A percentile compares a stretch with the other conserved stretches of the same genome.
phyloP scores from a whole-genome alignment of 2,797 vertebrate genomes.

The Eremophila alpestris region DNA sequence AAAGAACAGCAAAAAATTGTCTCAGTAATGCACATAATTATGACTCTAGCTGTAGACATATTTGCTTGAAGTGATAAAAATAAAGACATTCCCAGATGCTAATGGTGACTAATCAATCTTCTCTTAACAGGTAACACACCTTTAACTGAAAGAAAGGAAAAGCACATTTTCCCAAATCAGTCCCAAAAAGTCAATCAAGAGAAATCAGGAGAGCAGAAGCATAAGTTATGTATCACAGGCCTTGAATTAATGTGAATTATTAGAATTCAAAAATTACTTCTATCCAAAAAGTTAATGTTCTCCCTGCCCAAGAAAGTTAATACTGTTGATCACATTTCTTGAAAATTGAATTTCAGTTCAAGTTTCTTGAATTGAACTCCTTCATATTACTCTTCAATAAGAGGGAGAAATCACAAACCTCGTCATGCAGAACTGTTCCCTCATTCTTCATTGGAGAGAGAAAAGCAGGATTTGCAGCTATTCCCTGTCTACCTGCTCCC shows the following conservation, averaged over 20 bases:
- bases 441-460: background rate
- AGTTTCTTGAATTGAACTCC: background rate
- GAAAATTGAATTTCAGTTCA: background rate
- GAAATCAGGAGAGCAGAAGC: background rate
- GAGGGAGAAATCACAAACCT: background rate
- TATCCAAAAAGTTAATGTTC: background rate
- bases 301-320: background rate
- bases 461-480: background rate
- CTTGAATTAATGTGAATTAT: background rate
- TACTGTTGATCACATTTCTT: background rate
- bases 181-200: background rate
- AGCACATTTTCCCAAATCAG: background rate
- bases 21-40: conserved; percentile 49
- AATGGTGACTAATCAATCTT: conserved; percentile 23
- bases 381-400: background rate
- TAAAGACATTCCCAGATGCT: conserved; percentile 9
- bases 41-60: conserved; percentile 32
- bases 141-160: conserved; percentile 11
- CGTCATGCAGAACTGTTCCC: background rate
- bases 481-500: background rate
- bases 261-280: background rate
- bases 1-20: conserved; percentile 32
- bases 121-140: background rate
- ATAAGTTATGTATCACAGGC: background rate
- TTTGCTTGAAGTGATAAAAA: conserved; percentile 46